A percentile compares a stretch with the other conserved stretches of the same genome.
Conservation (phyloP, 1,140 invertebrate genomes). For the Panagrolaimus sp. region DNA sequence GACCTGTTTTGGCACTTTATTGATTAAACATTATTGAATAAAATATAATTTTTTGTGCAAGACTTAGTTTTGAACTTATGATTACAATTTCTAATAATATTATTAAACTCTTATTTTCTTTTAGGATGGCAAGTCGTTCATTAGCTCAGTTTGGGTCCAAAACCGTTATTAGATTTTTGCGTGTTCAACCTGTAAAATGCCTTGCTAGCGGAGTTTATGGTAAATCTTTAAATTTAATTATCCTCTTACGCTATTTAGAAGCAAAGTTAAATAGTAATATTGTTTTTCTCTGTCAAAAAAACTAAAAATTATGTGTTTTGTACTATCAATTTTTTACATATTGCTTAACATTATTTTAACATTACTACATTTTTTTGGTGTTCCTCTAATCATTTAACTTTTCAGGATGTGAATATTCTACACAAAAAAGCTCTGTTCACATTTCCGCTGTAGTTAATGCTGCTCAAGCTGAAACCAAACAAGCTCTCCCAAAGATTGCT, state of each 20-base stretch:
- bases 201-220: background rate
- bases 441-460: conserved; percentile 34
- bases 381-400: too few relatives aligned
- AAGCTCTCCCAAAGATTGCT: conserved; percentile 40
- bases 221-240: background rate
- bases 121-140: conserved; percentile 13
- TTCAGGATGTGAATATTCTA: conserved; percentile 13
- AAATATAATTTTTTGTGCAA: too few relatives aligned
- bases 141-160: conserved; percentile 15
- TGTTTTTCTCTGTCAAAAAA: conserved; percentile 12
- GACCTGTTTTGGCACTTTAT: too few relatives aligned
- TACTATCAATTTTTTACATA: background rate
- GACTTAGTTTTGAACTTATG: too few relatives aligned
- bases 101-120: background rate
- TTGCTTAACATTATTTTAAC: too few relatives aligned
- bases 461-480: conserved; percentile 46
- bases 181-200: background rate
- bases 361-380: too few relatives aligned
- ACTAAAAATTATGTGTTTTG: background rate
- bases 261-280: background rate
- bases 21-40: too few relatives aligned
- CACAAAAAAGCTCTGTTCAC: conserved; percentile 37
- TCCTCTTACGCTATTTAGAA: background rate
- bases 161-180: conserved; percentile 6
- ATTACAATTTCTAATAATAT: too few relatives aligned